Evolutionary conservation across 2,797 vertebrate species (phyloP).

Genomic region (Rhinichthys osculus): DNA sequence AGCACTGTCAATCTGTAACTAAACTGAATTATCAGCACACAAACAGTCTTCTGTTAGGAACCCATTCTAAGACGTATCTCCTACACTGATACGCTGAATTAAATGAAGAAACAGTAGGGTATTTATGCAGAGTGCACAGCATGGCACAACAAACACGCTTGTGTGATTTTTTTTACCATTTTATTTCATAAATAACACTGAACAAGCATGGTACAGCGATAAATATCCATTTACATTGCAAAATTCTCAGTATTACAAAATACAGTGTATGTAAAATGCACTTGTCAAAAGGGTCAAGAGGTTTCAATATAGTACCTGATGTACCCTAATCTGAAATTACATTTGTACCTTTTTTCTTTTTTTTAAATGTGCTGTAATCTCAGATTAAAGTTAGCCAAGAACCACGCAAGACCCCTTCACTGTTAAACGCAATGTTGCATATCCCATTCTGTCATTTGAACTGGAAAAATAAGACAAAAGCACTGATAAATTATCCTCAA

Average conservation of each 20-base stretch:
- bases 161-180: constrained; percentile 42
- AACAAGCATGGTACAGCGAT: constrained; percentile 83
- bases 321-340: constrained; percentile 60
- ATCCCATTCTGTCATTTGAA: constrained; percentile 74
- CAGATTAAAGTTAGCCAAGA: constrained; percentile 68
- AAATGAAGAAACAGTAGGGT: not conserved
- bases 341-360: constrained; percentile 44
- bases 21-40: constrained; percentile 8
- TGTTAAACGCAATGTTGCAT: constrained; percentile 76
- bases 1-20: constrained; percentile 45
- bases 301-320: constrained; percentile 72
- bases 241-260: constrained; percentile 83
- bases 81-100: constrained; percentile 27
- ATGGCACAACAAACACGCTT: not conserved
- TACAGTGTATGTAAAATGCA: constrained; percentile 85
- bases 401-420: constrained; percentile 69
- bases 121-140: not conserved
- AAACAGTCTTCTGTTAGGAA: not conserved
- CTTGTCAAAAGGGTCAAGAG: constrained; percentile 77
- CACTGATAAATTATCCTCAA: constrained; percentile 14
- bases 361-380: constrained; percentile 60
- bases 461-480: constrained; percentile 69
- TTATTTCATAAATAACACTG: constrained; percentile 84
- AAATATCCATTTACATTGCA: constrained; percentile 81
- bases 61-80: not conserved